Conservation (phyloP, 2,797 vertebrate species). For the Lates japonicus region DNA sequence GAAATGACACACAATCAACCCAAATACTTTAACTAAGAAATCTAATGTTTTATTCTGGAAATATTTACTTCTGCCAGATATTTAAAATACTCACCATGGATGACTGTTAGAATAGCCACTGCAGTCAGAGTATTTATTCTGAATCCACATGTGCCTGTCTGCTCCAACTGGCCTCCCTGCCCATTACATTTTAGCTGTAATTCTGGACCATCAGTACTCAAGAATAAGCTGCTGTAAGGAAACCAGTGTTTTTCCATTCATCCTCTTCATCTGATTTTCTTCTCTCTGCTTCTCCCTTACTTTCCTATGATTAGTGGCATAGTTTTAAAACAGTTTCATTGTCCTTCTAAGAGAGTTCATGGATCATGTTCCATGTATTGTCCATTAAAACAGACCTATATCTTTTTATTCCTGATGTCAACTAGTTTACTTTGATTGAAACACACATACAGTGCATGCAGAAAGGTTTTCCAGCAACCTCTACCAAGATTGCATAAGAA, state of each 20-base stretch:
- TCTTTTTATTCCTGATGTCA: not conserved
- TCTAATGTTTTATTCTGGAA: not conserved
- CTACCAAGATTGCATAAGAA: conserved; percentile 57
- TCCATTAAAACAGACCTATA: not conserved
- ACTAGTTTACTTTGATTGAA: conserved; percentile 8
- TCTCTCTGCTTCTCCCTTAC: conserved; percentile 26
- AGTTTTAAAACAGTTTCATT: conserved; percentile 40
- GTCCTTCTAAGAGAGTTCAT: conserved; percentile 22
- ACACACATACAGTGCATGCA: conserved; percentile 13
- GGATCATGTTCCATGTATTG: conserved; percentile 10
- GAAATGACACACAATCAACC: not conserved
- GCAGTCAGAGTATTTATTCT: conserved; percentile 29
- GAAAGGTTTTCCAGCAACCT: conserved; percentile 66
- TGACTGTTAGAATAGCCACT: not conserved
- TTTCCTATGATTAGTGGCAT: conserved; percentile 29
- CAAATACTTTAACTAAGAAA: not conserved
- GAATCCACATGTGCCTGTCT: conserved; percentile 28
- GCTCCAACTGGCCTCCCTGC: conserved; percentile 21
- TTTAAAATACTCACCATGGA: not conserved
- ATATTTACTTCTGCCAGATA: conserved; percentile 10
- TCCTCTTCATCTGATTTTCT: conserved; percentile 42
- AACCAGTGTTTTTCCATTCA: conserved; percentile 42
- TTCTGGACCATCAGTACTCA: conserved; percentile 30
- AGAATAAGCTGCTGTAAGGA: conserved; percentile 37
- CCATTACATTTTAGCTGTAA: conserved; percentile 19